These are phyloP conservation scores for Sander vitreus DNA, from an alignment of 2,113 vertebrate species.

Conservation along the genomic window DNA sequence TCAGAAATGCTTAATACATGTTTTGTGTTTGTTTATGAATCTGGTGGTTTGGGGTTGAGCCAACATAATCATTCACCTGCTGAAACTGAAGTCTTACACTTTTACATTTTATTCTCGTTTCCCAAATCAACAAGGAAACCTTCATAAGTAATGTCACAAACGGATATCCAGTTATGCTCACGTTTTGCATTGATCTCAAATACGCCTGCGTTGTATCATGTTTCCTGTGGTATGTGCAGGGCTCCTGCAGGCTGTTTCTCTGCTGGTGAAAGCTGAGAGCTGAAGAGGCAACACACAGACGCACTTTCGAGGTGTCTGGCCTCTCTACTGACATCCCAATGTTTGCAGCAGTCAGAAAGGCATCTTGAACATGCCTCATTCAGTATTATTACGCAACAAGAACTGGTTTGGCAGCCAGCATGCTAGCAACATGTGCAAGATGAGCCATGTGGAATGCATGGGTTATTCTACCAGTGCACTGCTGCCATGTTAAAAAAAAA, in stretches of 20 bases:
- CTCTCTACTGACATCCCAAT: conserved; percentile 1
- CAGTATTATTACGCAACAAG: conserved; percentile 61
- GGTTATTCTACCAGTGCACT: conserved; percentile 13
- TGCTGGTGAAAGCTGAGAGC: conserved; percentile 43
- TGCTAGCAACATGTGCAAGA: conserved; percentile 55
- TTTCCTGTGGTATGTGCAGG: conserved; percentile 63
- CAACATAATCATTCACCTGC: neutral
- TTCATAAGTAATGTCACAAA: neutral
- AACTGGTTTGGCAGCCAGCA: conserved; percentile 76
- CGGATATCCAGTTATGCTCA: conserved; percentile 25
- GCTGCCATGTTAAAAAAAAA: neutral
- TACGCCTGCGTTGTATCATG: conserved; percentile 11
- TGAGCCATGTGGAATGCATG: conserved; percentile 66
- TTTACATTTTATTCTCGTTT: neutral
- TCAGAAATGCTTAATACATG: neutral
- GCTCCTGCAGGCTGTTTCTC: conserved; percentile 27
- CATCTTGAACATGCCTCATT: conserved; percentile 43
- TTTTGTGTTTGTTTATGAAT: conserved; percentile 19
- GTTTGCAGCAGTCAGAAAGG: conserved; percentile 38
- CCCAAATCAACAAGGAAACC: conserved; percentile 21
- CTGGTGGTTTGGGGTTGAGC: neutral
- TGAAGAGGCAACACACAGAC: conserved; percentile 7
- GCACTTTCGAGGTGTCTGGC: conserved; percentile 26
- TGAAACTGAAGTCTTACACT: neutral
- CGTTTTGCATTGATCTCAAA: conserved; percentile 36